Conservation (phyloP, 2,797 vertebrate genomes). For the Dermochelys coriacea region DNA sequence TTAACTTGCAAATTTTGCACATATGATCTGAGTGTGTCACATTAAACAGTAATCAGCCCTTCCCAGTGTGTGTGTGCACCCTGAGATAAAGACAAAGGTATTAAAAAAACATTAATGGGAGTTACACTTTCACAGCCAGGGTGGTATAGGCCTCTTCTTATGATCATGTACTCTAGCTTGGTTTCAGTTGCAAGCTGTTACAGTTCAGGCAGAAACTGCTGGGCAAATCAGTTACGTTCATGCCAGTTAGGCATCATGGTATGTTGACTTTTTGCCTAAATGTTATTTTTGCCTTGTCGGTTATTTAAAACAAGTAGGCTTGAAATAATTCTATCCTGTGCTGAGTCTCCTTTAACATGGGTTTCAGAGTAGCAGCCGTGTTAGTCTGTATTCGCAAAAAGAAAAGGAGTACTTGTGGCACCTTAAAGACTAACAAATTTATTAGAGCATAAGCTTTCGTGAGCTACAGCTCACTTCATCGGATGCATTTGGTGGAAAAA, state of each 20-base stretch:
- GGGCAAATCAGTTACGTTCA: not conserved
- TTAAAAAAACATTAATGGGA: not conserved
- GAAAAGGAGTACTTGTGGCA: no score
- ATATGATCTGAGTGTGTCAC: not conserved
- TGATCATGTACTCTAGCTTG: rapidly evolving
- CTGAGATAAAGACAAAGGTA: not conserved
- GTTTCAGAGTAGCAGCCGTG: no score
- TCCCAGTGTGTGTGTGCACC: not conserved
- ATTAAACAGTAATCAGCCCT: slow-evolving; percentile 1
- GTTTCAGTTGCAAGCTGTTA: not conserved
- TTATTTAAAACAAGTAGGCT: not conserved
- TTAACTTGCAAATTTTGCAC: slow-evolving; percentile 6
- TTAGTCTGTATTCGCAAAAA: no score
- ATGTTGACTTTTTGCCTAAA: not conserved
- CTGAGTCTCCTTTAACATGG: not conserved
- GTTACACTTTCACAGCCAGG: rapidly evolving
- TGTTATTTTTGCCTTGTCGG: not conserved
- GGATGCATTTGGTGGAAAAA: no score
- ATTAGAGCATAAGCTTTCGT: no score
- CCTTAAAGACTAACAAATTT: no score
- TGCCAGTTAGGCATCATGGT: not conserved
- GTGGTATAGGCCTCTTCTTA: rapidly evolving
- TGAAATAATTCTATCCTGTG: not conserved
- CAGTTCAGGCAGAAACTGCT: not conserved
- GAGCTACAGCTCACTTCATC: no score